A percentile compares a stretch with the other conserved stretches of the same genome.
Evolutionary conservation across 2,113 vertebrate species (phyloP).

Genomic region (Menura novaehollandiae): DNA sequence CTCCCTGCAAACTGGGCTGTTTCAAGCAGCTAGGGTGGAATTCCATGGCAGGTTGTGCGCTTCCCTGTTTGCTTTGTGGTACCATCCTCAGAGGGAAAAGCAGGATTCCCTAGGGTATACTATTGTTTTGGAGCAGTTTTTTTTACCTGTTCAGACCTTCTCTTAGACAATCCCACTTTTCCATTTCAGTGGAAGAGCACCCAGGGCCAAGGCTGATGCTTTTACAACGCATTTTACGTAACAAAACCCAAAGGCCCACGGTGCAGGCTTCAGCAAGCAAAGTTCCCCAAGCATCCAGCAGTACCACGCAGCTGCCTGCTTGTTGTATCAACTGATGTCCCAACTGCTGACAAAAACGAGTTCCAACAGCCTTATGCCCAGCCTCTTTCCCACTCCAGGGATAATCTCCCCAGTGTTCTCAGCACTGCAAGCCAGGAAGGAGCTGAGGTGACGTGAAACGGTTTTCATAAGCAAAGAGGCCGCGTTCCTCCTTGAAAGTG

Average conservation of each 20-base stretch:
- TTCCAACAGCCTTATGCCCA: background rate
- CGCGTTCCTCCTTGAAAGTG: background rate
- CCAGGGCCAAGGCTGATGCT: background rate
- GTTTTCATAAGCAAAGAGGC: background rate
- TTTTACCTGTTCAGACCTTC: background rate
- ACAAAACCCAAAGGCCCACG: rapidly evolving
- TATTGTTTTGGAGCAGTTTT: background rate
- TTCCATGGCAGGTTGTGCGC: rapidly evolving
- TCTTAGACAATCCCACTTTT: background rate
- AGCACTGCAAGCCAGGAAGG: background rate
- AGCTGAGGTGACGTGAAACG: background rate
- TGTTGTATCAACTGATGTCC: background rate
- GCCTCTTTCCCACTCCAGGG: background rate
- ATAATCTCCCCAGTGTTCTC: background rate
- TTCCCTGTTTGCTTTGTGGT: background rate
- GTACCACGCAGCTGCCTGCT: background rate
- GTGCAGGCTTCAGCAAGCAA: background rate
- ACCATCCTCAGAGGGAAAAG: background rate
- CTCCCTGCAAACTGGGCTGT: background rate
- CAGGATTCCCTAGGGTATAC: background rate
- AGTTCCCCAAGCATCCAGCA: background rate
- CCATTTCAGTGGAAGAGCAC: background rate
- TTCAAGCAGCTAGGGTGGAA: background rate
- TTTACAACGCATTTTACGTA: rapidly evolving
- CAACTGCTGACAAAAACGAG: background rate